phyloP scores from a whole-genome alignment of 2,888 invertebrate species.

The Polietes domitor region DNA sequence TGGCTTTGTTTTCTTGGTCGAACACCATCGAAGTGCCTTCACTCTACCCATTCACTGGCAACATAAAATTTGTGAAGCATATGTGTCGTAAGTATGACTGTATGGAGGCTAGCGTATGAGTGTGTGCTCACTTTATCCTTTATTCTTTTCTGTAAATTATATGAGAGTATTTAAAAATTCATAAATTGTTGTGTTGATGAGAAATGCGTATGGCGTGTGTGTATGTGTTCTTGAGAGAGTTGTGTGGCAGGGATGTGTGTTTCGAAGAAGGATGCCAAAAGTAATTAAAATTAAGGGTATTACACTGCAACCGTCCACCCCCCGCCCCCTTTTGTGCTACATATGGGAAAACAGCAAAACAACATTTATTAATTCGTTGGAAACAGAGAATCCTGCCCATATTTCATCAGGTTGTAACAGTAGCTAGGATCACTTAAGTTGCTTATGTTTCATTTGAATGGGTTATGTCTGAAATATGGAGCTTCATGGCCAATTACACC shows the following conservation, averaged over 20 bases:
- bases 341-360: too few relatives aligned
- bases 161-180: conserved; percentile 39
- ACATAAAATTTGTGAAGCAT: conserved; percentile 31
- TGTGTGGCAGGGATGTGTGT: not conserved
- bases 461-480: not conserved
- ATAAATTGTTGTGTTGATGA: conserved; percentile 4
- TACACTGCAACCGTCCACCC: not conserved
- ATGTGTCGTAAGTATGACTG: conserved; percentile 17
- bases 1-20: not conserved
- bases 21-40: not conserved
- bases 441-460: not conserved
- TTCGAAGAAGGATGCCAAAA: conserved; percentile 33
- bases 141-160: not conserved
- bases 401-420: not conserved
- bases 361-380: not conserved
- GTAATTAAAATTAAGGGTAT: conserved; percentile 54
- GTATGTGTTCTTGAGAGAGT: not conserved
- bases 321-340: not conserved
- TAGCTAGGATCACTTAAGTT: not conserved
- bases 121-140: not conserved
- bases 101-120: not conserved
- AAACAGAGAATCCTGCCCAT: not conserved
- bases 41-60: conserved; percentile 17
- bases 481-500: not conserved
- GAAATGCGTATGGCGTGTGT: not conserved